A percentile compares a stretch with the other conserved stretches of the same genome.
Conservation (phyloP, 92 coral and sea anemone genomes). For the Zoanthus solanderi region DNA sequence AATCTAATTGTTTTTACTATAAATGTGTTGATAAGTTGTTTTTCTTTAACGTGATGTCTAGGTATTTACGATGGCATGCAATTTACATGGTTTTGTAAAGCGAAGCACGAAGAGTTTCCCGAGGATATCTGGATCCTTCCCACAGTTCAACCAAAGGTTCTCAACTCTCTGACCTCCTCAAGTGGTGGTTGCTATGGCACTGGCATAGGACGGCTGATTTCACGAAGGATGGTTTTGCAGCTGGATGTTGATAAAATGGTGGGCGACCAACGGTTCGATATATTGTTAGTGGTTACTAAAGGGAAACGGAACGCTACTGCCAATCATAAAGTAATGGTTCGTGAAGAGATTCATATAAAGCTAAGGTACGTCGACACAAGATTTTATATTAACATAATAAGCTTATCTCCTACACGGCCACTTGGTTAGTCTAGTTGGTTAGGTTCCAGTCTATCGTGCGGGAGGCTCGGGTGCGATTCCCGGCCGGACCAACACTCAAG, state of each 20-base stretch:
- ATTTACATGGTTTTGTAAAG: conserved; percentile 87
- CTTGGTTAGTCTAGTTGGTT: too few relatives aligned
- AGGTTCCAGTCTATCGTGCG: too few relatives aligned
- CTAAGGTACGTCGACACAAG: conserved; percentile 53
- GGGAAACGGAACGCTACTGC: conserved; percentile 50
- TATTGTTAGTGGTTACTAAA: conserved; percentile 67
- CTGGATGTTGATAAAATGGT: conserved; percentile 77
- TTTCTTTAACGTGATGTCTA: background rate
- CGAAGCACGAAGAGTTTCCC: conserved; percentile 70
- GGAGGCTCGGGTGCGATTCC: too few relatives aligned
- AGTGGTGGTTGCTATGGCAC: conserved; percentile 85
- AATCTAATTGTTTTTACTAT: background rate
- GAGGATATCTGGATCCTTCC: conserved; percentile 66
- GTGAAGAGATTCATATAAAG: conserved; percentile 70
- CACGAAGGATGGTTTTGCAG: conserved; percentile 50
- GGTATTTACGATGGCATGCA: conserved; percentile 64
- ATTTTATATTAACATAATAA: too few relatives aligned
- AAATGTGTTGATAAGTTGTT: background rate
- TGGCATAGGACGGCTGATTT: conserved; percentile 71
- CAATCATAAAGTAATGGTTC: conserved; percentile 51
- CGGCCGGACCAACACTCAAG: too few relatives aligned
- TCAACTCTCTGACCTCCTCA: background rate
- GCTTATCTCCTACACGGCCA: too few relatives aligned
- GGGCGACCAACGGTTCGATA: conserved; percentile 66
- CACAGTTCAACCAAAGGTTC: conserved; percentile 56